Evolutionary conservation across 2,113 vertebrate genomes (phyloP), one percentile per base, ranked within the genome.

Genomic region (Aspidoscelis tigris): DNA sequence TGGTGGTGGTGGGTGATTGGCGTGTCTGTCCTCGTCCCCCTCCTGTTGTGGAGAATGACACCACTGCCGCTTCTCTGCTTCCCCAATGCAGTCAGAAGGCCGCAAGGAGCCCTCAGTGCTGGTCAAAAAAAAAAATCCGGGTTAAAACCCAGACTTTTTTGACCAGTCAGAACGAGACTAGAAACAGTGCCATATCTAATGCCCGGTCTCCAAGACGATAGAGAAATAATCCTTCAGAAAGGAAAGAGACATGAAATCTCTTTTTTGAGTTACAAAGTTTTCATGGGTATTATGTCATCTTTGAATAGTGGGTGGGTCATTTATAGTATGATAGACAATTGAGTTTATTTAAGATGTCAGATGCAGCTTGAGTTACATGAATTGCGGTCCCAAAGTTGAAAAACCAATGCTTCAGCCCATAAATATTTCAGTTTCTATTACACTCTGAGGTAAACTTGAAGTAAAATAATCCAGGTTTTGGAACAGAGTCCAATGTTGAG

Each of bases 301-400:
- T 78, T 50, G 78, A 83, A 70, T 70, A 66, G 88, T 89, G 91
- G 86, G 80, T 66, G 83, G 88, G 83, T 83, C 73, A 92, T 44
- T 87, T 88, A 61, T 43, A 81, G 85, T 86, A 85, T 76, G 33
- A 33, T 84, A 91, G 90, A 68, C 77, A 90, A 93, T 79, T 75
- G 74, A 86, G 84, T 87, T 91, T 44, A 76, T 88, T 90, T 92
- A 83, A 91, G 81, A 83, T 91, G 66, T 90, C 78, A 90, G 53
- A 39, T 89, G 91, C 58, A 82, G 70, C 86, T 88, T 91, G 79
- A 90, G 78, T 79, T 82, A 55, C 41, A 89, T 72, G 8, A 86
- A 76, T 47, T 58, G 39, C 86, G 61, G 53, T 87, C 64, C 70
- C 86, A 87, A 86, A 88, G 81, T 80, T 80, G 61, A 92, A 88